phyloP scores from a whole-genome alignment of 2,113 vertebrate genomes.

The Dolichotis patagonum region DNA sequence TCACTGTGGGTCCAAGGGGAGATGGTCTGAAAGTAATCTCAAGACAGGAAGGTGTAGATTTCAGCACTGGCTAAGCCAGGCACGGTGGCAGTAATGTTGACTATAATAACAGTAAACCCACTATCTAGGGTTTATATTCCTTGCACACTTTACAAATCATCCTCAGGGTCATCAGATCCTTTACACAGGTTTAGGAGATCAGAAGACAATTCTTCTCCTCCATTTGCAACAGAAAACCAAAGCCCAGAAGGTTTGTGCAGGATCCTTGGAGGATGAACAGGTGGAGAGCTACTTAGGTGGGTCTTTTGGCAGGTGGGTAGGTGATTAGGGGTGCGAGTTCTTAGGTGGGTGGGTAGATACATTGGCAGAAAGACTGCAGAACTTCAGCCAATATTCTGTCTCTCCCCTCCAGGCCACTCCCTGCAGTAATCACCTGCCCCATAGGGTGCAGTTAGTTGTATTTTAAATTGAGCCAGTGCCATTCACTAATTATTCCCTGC shows the following conservation, averaged over 20 bases:
- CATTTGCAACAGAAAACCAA: not conserved
- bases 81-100: not conserved
- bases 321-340: not conserved
- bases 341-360: not conserved
- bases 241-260: not conserved
- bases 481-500: constrained; percentile 70
- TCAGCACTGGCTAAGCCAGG: not conserved
- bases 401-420: constrained; percentile 42
- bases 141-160: not conserved
- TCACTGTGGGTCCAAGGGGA: not conserved
- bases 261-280: not conserved
- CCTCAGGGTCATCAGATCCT: not conserved
- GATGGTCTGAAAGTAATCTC: not conserved
- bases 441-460: constrained; percentile 48
- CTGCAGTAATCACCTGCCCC: constrained; percentile 55
- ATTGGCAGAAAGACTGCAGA: not conserved
- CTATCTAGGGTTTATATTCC: not conserved
- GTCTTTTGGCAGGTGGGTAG: not conserved
- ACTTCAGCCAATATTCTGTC: not conserved
- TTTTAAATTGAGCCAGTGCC: constrained; percentile 71
- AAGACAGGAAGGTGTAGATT: not conserved
- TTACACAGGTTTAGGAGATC: not conserved
- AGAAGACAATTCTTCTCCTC: not conserved
- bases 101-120: not conserved
- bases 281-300: not conserved